A percentile compares a stretch with the other conserved stretches of the same genome.
Conservation (phyloP, 2,113 vertebrate genomes). For the Anoura caudifer region DNA sequence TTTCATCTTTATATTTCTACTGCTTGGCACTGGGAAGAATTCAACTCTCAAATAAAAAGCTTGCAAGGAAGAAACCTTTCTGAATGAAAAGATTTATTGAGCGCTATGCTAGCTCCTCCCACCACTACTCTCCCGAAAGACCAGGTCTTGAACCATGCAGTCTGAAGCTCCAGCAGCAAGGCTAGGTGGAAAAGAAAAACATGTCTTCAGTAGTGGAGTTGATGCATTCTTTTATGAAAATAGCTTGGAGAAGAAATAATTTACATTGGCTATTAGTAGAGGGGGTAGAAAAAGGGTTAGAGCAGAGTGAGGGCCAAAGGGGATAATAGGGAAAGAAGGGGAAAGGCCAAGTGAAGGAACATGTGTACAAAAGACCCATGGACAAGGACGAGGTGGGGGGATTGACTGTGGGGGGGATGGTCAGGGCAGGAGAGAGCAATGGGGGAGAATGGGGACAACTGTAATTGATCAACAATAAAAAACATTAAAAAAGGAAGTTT, state of each 20-base stretch:
- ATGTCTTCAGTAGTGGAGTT: not conserved
- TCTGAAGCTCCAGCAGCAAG: not conserved
- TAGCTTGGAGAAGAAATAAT: not conserved
- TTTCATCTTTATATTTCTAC: not conserved
- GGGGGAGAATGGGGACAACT: too few species aligned
- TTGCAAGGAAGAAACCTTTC: not conserved
- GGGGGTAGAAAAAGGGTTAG: too few species aligned
- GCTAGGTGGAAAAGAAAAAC: not conserved
- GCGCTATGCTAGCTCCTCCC: not conserved
- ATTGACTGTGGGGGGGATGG: too few species aligned
- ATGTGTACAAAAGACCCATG: too few species aligned
- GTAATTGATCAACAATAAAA: too few species aligned
- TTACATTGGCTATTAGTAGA: not conserved
- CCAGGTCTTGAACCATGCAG: not conserved
- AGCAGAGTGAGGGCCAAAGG: too few species aligned
- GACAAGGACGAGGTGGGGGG: too few species aligned
- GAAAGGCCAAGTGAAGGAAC: too few species aligned
- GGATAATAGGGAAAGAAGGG: too few species aligned
- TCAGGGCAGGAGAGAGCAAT: too few species aligned
- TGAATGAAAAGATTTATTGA: not conserved
- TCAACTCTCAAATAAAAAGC: not conserved
- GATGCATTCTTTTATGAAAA: not conserved
- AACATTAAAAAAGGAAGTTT: too few species aligned
- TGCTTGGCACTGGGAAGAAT: not conserved
- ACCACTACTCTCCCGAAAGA: too few species aligned